Evolutionary conservation across 2,888 invertebrate genomes (phyloP).

Genomic region (Leptodirus hochenwartii): DNA sequence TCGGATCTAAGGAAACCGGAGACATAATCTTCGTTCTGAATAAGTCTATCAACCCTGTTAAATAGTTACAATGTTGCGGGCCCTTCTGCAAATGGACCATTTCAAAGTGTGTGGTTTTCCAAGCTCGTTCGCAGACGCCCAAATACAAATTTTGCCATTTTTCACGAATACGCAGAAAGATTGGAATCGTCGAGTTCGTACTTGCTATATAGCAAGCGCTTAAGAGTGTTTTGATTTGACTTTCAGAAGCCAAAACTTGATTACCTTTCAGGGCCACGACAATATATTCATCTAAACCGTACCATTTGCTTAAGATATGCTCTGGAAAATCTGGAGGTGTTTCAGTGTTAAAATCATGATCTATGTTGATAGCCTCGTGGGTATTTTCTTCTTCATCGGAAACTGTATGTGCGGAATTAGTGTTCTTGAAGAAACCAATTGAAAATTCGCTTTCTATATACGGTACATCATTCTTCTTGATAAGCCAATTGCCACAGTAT

Average conservation of each 20-base stretch:
- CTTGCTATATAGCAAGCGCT: constrained; percentile 73
- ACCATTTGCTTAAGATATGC: constrained; percentile 50
- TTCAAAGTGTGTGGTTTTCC: constrained; percentile 68
- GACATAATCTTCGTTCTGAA: constrained; percentile 81
- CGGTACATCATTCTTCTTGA: constrained; percentile 33
- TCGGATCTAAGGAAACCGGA: constrained; percentile 37
- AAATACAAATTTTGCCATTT: constrained; percentile 63
- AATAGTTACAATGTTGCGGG: constrained; percentile 64
- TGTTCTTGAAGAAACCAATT: constrained; percentile 23
- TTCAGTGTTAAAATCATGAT: constrained; percentile 41
- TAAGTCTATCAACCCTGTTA: constrained; percentile 65
- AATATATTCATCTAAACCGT: constrained; percentile 68
- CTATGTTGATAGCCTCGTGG: constrained; percentile 28
- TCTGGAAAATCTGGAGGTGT: constrained; percentile 27
- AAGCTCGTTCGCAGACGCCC: constrained; percentile 63
- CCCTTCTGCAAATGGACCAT: constrained; percentile 71
- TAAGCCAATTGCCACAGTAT: constrained; percentile 2
- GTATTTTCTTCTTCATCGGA: constrained; percentile 18
- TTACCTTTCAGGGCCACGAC: constrained; percentile 48
- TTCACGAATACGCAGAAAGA: constrained; percentile 74
- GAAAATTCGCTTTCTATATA: constrained; percentile 36
- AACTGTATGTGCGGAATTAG: constrained; percentile 18
- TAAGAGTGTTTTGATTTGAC: constrained; percentile 55
- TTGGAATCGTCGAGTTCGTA: constrained; percentile 60
- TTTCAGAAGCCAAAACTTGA: constrained; percentile 41